Percentiles rank a stretch among this genome's conserved stretches.
Evolutionary conservation across 2,113 vertebrate species (phyloP).

Genomic region (Danionella cerebrum): DNA sequence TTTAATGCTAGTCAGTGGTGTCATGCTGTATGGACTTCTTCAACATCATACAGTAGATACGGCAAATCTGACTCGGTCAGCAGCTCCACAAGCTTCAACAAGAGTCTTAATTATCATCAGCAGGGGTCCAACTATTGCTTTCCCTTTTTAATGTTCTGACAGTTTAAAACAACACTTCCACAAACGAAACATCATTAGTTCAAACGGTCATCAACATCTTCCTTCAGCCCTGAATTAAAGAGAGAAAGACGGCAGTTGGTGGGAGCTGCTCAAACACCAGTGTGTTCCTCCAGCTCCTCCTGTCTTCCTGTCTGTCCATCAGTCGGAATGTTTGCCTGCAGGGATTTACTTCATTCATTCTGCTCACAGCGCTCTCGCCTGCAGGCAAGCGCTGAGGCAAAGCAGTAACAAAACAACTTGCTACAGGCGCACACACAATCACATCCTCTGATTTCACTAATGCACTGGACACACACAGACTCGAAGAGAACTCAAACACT

Average conservation of each 20-base stretch:
- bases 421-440: conserved; percentile 7
- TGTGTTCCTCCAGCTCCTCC: too few relatives aligned
- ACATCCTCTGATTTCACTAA: conserved; percentile 9
- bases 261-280: neutral
- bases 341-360: conserved; percentile 9
- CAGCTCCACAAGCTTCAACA: too few relatives aligned
- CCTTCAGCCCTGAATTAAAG: neutral
- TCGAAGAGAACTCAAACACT: neutral
- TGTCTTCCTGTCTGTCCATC: neutral
- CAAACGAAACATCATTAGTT: too few relatives aligned
- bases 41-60: too few relatives aligned
- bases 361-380: conserved; percentile 14
- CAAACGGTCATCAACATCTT: too few relatives aligned
- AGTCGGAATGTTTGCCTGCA: neutral
- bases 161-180: too few relatives aligned
- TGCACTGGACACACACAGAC: conserved; percentile 1
- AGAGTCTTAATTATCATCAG: too few relatives aligned
- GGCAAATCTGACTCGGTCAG: too few relatives aligned
- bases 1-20: too few relatives aligned
- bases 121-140: too few relatives aligned
- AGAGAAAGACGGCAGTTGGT: neutral
- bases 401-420: conserved; percentile 16
- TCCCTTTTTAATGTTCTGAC: too few relatives aligned
- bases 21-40: too few relatives aligned
- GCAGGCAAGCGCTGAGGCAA: neutral